phyloP scores from a whole-genome alignment of 2,113 vertebrate genomes.

The Agelaius phoeniceus region DNA sequence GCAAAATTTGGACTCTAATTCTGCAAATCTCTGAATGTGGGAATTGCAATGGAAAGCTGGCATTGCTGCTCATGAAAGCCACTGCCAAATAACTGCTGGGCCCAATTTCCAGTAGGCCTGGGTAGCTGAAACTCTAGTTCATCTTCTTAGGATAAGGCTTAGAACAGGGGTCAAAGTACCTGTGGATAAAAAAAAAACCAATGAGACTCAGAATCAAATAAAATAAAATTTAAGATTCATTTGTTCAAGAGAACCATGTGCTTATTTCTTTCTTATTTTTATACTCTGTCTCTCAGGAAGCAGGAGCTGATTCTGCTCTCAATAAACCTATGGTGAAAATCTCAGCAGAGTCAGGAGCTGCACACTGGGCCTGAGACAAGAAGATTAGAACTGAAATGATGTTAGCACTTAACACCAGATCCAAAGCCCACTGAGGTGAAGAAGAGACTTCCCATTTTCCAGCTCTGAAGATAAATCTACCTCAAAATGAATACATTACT shows the following conservation, averaged over 20 bases:
- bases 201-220: neutral
- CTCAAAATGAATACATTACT: slow-evolving; percentile 36
- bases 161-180: neutral
- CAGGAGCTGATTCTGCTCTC: neutral
- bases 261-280: slow-evolving; percentile 11
- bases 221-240: neutral
- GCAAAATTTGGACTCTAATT: slow-evolving; percentile 8
- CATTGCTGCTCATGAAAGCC: neutral
- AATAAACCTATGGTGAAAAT: neutral
- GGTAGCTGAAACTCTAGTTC: neutral
- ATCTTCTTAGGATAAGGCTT: neutral
- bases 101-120: neutral
- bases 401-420: neutral
- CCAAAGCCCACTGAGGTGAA: slow-evolving; percentile 15
- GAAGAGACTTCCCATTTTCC: neutral
- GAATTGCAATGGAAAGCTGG: neutral
- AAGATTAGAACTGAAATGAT: slow-evolving; percentile 38
- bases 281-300: neutral
- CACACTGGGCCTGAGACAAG: neutral
- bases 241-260: neutral
- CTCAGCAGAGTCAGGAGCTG: neutral
- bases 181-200: neutral
- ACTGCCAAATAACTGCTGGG: slow-evolving; percentile 29
- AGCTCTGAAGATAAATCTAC: neutral
- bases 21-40: neutral